Conservation (phyloP, 2,113 vertebrate genomes). For the Amphiprion percula region DNA sequence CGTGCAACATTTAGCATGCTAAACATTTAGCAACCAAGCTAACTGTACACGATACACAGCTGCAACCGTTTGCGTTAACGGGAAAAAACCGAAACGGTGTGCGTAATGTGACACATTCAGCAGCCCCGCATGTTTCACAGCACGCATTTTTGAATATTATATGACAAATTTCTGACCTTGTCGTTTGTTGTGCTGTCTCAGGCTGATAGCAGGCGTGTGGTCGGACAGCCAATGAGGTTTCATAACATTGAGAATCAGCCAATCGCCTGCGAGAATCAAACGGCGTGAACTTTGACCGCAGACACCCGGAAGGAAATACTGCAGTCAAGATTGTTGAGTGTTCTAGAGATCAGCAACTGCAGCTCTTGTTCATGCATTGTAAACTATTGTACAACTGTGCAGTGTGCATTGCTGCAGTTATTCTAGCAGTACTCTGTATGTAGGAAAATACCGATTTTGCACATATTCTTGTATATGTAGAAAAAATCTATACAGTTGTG, state of each 20-base stretch:
- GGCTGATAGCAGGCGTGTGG: constrained; percentile 56
- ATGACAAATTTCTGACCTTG: constrained; percentile 78
- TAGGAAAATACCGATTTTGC: no score
- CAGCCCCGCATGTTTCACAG: background rate
- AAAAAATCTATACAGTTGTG: no score
- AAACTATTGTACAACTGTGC: no score
- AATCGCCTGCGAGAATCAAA: constrained; percentile 15
- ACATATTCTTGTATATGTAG: no score
- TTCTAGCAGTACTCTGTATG: no score
- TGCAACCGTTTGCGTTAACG: background rate
- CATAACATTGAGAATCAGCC: constrained; percentile 56
- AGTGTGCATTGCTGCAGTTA: no score
- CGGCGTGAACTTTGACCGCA: constrained; percentile 34
- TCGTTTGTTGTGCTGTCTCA: constrained; percentile 41
- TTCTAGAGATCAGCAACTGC: background rate
- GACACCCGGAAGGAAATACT: constrained; percentile 52
- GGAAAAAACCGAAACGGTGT: background rate
- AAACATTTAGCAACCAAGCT: background rate
- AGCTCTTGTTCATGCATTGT: background rate
- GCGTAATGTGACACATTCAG: rapidly evolving
- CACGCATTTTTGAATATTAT: background rate
- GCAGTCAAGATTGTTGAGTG: background rate
- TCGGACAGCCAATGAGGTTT: constrained; percentile 63
- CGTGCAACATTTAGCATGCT: background rate
- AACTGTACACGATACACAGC: background rate